Evolutionary conservation across 2,113 vertebrate species (phyloP), one percentile per base, ranked within the genome.

Genomic region (Protobothrops mucrosquamatus): DNA sequence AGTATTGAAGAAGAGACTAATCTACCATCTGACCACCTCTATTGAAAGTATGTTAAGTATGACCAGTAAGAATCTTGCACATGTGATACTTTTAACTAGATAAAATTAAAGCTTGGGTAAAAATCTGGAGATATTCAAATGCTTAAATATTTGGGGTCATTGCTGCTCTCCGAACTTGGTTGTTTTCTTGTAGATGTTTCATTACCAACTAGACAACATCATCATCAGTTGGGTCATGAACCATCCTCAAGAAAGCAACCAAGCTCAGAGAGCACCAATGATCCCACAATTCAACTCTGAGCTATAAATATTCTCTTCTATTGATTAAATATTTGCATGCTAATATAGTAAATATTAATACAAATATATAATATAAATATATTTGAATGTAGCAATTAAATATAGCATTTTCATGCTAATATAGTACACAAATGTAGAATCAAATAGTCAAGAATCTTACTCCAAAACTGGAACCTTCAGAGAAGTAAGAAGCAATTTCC

Each of bases 111-210:
- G 8, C 29, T 34, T 69, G 1, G 2, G 0, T 6, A 34, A 74
- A 52, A 4, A 34, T 24, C 22, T 20, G 64, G 46, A 10, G 0
- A 94, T 85, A 94, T 92, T 86, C 90, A 95, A 96, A 95, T 87
- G 94, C 90, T 89, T 96, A 93, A 94, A 20, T 81, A 94, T 74
- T 74, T 64, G 61, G 61, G 26, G 26, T 29, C 26, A 29, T 64
- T 64, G 11, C 24, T 64, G 11, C 26, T 64, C 3, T 64, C 26
- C 29, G 1, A 64, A 64, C 61, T 64, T 64, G 26, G 11, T 3
- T 64, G 26, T 29, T 64, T 64, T 64, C 26, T 64, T 64, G 2
- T 14, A 64, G 26, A 61, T 26, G 9, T 26, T 61, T 11, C 24
- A 61, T 61, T 61, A 61, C 24, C 24, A 61, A 61, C 3, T 61